Base-by-base conservation (phyloP, 2,888 invertebrate species). In the Lasioglossum malachurum region DNA sequence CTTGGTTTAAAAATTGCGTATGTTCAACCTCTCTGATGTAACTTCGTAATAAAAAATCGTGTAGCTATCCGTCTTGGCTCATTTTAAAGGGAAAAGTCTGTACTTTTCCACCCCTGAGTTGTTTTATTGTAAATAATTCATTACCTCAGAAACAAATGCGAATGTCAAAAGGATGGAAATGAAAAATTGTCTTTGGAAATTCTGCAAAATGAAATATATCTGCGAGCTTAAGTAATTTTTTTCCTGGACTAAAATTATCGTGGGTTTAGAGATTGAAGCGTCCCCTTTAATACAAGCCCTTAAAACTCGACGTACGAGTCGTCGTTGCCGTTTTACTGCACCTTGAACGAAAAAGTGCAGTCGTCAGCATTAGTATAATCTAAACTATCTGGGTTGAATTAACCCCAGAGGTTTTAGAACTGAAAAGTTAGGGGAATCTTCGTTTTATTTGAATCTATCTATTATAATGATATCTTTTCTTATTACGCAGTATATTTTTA, bases 301-400 rank as follows among this genome's bases (percentile, higher is more conserved):
- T 57, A 57, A 57, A 57, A 57, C n/a, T 12, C 57, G 12, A 57
- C 57, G 57, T 57, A 57, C 57, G 57, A 57, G 10, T n/a, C 57
- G 57, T 57, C 57, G 57, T 57, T 4, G 57, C 57, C n/a, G 57
- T 57, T 57, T 57, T 57, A 57, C 57, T 57, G 57, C 57, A n/a
- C 57, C 57, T 57, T 57, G 57, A 57, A 57, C n/a, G 57, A 12
- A 57, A 57, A 57, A 57, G 57, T 57, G 57, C 57, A 12, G 57
- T n/a, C n/a, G n/a, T 57, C 57, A 57, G 57, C 23, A 73, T 64
- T 46, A 41, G 57, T 57, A 57, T 57, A 57, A 57, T 57, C 57
- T n/a, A 12, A 57, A 57, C 57, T 57, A 57, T 57, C 57, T n/a
- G n/a, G 8, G 57, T 57, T n/a, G 57, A 57, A 57, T 57, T 57